phyloP scores from a whole-genome alignment of 2,888 invertebrate species.

The Desoria tigrina region DNA sequence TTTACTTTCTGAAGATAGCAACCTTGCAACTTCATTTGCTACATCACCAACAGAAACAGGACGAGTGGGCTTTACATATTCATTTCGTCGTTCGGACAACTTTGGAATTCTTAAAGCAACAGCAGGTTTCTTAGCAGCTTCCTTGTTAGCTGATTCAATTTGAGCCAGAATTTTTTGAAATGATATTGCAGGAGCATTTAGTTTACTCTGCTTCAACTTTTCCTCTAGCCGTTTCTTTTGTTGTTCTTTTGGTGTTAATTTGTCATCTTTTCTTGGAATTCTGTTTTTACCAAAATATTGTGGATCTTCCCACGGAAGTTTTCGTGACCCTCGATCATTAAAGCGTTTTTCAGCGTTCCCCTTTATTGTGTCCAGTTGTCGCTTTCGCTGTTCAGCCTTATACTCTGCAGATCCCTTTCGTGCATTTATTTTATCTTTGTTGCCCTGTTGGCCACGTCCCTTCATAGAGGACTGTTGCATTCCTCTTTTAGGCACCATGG shows the following conservation, averaged over 20 bases:
- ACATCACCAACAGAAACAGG: conserved; percentile 25
- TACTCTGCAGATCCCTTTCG: conserved; percentile 10
- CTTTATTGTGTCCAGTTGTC: conserved; percentile 27
- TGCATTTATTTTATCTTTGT: neutral
- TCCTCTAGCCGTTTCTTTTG: conserved; percentile 22
- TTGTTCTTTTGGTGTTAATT: conserved; percentile 21
- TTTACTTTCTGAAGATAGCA: conserved; percentile 19
- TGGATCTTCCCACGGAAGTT: conserved; percentile 25
- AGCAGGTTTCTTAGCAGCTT: conserved; percentile 23
- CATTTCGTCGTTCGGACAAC: conserved; percentile 5
- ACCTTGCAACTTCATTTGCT: conserved; percentile 26
- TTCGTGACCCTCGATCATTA: conserved; percentile 15
- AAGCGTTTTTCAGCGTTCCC: conserved; percentile 23
- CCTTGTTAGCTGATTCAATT: conserved; percentile 35
- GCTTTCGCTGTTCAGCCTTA: conserved; percentile 22
- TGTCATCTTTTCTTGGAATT: conserved; percentile 10
- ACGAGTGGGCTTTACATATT: conserved; percentile 2
- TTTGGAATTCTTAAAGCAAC: conserved; percentile 40
- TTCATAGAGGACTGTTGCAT: neutral
- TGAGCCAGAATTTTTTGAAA: conserved; percentile 33
- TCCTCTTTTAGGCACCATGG: neutral
- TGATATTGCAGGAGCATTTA: conserved; percentile 27
- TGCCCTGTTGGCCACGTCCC: neutral
- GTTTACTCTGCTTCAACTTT: conserved; percentile 9
- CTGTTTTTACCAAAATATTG: conserved; percentile 25